Conservation (phyloP, 2,888 invertebrate species). For the Argynnis bischoffii region DNA sequence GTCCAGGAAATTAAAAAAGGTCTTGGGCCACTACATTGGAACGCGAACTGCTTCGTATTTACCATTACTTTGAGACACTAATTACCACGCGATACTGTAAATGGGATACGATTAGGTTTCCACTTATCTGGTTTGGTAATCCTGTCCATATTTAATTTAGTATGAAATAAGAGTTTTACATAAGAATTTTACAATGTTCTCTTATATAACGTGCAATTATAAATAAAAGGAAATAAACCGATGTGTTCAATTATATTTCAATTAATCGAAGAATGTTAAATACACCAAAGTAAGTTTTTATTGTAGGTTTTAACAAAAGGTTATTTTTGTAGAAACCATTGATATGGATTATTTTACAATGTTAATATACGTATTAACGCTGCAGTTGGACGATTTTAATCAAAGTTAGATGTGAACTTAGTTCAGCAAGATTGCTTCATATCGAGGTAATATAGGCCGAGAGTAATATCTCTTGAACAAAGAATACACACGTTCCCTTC, state of each 20-base stretch:
- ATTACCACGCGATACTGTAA: slow-evolving; percentile 42
- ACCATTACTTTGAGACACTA: slow-evolving; percentile 39
- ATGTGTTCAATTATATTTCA: neutral
- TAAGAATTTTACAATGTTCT: neutral
- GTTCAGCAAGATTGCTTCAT: slow-evolving; percentile 54
- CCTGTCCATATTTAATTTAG: slow-evolving; percentile 5
- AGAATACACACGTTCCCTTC: slow-evolving; percentile 71
- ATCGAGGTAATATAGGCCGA: slow-evolving; percentile 67
- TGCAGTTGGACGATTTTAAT: slow-evolving; percentile 70
- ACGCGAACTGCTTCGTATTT: slow-evolving; percentile 45
- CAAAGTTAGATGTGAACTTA: slow-evolving; percentile 74
- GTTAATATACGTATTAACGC: slow-evolving; percentile 41
- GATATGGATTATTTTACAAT: neutral
- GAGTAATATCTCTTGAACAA: slow-evolving; percentile 72
- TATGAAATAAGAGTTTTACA: neutral
- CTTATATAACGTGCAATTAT: neutral
- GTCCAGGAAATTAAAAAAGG: slow-evolving; percentile 76
- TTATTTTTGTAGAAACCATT: too few species aligned
- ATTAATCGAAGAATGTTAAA: too few species aligned
- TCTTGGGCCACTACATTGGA: slow-evolving; percentile 62
- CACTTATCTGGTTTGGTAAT: slow-evolving; percentile 33
- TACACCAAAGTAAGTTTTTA: too few species aligned
- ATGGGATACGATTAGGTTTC: slow-evolving; percentile 41
- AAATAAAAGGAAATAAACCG: neutral
- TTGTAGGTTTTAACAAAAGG: too few species aligned